Conservation (phyloP, 2,113 vertebrate genomes). For the Corvus cornix region DNA sequence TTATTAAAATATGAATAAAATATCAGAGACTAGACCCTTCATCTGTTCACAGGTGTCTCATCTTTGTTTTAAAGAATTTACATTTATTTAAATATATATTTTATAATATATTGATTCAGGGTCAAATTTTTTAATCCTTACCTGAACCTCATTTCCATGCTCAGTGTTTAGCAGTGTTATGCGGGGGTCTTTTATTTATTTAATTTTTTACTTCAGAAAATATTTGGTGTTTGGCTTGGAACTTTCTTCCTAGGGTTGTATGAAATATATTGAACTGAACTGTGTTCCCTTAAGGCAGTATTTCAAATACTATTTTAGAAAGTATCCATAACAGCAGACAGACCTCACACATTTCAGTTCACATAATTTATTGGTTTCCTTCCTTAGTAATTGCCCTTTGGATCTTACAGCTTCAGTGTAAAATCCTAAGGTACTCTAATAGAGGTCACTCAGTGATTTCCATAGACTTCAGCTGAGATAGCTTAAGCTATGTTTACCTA, state of each 20-base stretch:
- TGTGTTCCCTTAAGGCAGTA: background rate
- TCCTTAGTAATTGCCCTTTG: constrained; percentile 23
- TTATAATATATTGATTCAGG: background rate
- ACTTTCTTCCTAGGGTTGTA: background rate
- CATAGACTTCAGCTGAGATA: background rate
- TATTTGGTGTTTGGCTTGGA: background rate
- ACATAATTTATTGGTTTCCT: constrained; percentile 49
- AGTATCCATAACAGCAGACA: constrained; percentile 31
- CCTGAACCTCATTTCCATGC: background rate
- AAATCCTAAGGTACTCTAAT: background rate
- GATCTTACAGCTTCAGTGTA: background rate
- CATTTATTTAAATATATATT: background rate
- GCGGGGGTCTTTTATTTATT: rapidly evolving
- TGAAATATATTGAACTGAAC: background rate
- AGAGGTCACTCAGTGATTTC: background rate
- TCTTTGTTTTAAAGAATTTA: background rate
- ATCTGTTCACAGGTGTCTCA: background rate
- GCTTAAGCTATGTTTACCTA: background rate
- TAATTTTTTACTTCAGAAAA: background rate
- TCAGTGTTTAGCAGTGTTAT: background rate
- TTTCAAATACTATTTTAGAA: constrained; percentile 52
- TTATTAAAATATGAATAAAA: constrained; percentile 19
- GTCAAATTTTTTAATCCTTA: background rate
- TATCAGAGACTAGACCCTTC: background rate
- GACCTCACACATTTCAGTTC: constrained; percentile 34